Evolutionary conservation across 2,113 vertebrate genomes (phyloP).

Genomic region (Chaetodon trifascialis): DNA sequence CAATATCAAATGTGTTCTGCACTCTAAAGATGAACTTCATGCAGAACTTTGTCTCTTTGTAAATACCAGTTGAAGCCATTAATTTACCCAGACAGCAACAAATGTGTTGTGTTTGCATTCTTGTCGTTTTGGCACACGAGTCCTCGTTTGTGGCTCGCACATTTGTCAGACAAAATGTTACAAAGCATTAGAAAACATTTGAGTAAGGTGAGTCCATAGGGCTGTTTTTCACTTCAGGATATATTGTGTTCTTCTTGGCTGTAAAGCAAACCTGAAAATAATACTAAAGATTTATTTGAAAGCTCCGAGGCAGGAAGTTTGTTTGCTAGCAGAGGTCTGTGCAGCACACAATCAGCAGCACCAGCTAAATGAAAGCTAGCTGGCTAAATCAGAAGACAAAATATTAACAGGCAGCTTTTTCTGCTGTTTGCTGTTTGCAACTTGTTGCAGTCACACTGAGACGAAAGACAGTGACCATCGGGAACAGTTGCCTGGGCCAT

Average conservation of each 20-base stretch:
- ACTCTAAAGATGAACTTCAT: background rate
- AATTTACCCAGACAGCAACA: background rate
- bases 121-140: background rate
- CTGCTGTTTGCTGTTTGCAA: too few relatives aligned
- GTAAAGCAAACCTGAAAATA: background rate
- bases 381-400: too few relatives aligned
- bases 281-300: too few relatives aligned
- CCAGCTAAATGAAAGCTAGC: too few relatives aligned
- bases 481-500: too few relatives aligned
- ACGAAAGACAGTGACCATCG: too few relatives aligned
- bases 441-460: too few relatives aligned
- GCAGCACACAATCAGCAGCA: too few relatives aligned
- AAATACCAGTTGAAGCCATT: slow-evolving; percentile 1
- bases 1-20: slow-evolving; percentile 11
- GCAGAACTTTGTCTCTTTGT: background rate
- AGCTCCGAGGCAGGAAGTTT: too few relatives aligned
- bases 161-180: background rate
- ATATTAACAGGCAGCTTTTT: too few relatives aligned
- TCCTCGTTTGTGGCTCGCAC: background rate
- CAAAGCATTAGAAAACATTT: background rate
- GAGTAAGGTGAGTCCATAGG: background rate
- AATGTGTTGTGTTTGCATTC: background rate
- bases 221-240: background rate
- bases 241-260: background rate
- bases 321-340: too few relatives aligned